A percentile compares a stretch with the other conserved stretches of the same genome.
Conservation (phyloP, 2,797 vertebrate genomes). For the Chiloscyllium punctatum region DNA sequence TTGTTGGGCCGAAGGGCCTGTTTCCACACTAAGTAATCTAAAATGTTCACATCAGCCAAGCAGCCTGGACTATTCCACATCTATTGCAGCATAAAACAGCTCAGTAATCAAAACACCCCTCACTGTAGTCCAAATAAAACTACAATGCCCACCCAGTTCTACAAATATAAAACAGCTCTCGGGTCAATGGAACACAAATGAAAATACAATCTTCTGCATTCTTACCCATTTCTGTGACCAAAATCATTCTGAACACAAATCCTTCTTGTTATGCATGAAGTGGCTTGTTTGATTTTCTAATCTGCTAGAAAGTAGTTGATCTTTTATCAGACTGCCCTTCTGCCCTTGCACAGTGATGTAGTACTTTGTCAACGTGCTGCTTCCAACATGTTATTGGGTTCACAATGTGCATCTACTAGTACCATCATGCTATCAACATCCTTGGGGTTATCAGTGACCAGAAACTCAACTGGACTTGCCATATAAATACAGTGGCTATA, state of each 20-base stretch:
- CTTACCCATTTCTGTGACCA: not conserved
- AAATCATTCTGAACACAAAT: not conserved
- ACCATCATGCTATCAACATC: too few relatives aligned
- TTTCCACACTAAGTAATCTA: not conserved
- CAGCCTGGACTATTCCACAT: not conserved
- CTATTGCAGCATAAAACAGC: not conserved
- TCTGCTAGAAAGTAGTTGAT: not conserved
- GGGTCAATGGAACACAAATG: not conserved
- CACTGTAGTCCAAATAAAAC: not conserved
- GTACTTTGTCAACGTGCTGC: not conserved
- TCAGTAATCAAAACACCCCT: not conserved
- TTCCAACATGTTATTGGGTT: too few relatives aligned
- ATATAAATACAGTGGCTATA: too few relatives aligned
- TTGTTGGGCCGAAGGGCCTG: too few relatives aligned
- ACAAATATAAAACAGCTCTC: not conserved
- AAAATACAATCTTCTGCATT: not conserved
- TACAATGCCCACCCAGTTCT: not conserved
- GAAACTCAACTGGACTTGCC: too few relatives aligned
- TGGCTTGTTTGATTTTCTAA: constrained; percentile 13
- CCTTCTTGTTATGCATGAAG: not conserved
- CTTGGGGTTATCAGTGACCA: too few relatives aligned
- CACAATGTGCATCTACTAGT: too few relatives aligned
- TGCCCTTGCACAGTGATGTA: not conserved
- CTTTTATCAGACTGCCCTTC: not conserved
- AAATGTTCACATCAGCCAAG: not conserved